Percentiles rank a stretch among this genome's conserved stretches.
Evolutionary conservation across 2,113 vertebrate species (phyloP).

Genomic region (Nycticebus coucang): DNA sequence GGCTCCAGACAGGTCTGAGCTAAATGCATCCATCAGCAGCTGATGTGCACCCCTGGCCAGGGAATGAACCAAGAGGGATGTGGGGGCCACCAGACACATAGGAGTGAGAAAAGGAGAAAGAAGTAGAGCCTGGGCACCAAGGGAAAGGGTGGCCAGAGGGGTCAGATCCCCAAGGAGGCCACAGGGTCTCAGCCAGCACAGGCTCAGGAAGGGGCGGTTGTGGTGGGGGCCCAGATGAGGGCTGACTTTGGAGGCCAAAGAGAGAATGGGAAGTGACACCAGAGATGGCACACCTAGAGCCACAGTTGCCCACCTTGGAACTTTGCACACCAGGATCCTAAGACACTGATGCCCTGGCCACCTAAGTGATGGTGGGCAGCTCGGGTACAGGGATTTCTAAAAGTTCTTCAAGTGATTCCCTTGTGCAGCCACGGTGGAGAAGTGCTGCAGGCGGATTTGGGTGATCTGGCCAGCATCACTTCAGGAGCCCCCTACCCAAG

Average conservation of each 20-base stretch:
- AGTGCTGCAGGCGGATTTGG: background rate
- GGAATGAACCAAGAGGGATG: background rate
- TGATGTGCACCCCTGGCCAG: background rate
- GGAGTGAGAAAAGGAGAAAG: background rate
- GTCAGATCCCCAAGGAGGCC: background rate
- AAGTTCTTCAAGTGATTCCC: background rate
- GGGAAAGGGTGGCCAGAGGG: background rate
- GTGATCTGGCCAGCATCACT: background rate
- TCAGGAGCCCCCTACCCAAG: too few relatives aligned
- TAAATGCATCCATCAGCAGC: background rate
- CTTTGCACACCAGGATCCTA: too few relatives aligned
- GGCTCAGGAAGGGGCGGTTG: background rate
- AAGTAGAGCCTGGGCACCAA: background rate
- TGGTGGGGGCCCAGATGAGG: background rate
- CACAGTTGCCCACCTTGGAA: background rate
- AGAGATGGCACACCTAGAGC: background rate
- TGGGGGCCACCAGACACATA: rapidly evolving
- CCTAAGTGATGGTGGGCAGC: background rate
- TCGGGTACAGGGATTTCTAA: background rate
- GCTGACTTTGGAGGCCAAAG: background rate
- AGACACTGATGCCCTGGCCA: too few relatives aligned
- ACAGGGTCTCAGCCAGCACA: background rate
- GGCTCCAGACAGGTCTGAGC: background rate
- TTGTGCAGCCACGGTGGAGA: background rate
- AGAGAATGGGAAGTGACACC: background rate